Base-by-base conservation (phyloP, 2,888 invertebrate genomes). In the Coelinius sp. region DNA sequence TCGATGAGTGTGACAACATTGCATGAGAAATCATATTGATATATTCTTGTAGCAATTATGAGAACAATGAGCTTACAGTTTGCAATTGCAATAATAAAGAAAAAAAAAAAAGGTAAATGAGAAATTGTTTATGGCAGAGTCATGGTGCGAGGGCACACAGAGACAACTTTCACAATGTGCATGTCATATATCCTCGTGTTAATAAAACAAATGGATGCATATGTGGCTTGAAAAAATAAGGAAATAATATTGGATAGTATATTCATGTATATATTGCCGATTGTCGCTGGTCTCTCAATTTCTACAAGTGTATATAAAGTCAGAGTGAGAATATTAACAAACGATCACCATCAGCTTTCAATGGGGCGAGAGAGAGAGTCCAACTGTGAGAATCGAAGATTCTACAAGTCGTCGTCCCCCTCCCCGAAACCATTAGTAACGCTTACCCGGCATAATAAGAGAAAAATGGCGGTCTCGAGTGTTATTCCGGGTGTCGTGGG, bases 381-480 rank as follows among this genome's bases (percentile, higher is more conserved):
- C n/a, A n/a, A n/a, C n/a, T n/a, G n/a, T n/a, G n/a, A n/a, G n/a
- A n/a, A n/a, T n/a, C n/a, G n/a, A n/a, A n/a, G n/a, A n/a, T n/a
- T n/a, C n/a, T n/a, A n/a, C n/a, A n/a, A n/a, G n/a, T n/a, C n/a
- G n/a, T n/a, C n/a, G n/a, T n/a, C n/a, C n/a, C n/a, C n/a, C n/a
- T n/a, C n/a, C 63, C 67, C 68, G 62, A 46, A 68, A 59, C 81
- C 81, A 83, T 83, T 83, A 83, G 83, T 83, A 83, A 83, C 81
- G 83, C 83, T 83, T 83, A 83, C 80, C 81, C 78, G 76, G 78
- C 73, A 83, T 83, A 83, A 83, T 81, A 81, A 81, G 81, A 83
- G 83, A 83, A 79, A 83, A 83, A 83, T 83, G 80, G 79, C 77
- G 76, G 35, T 20, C 80, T 83, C 79, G 80, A 81, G 81, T 27